Conservation (phyloP, 2,888 invertebrate species). For the Cerastis rubricosa region DNA sequence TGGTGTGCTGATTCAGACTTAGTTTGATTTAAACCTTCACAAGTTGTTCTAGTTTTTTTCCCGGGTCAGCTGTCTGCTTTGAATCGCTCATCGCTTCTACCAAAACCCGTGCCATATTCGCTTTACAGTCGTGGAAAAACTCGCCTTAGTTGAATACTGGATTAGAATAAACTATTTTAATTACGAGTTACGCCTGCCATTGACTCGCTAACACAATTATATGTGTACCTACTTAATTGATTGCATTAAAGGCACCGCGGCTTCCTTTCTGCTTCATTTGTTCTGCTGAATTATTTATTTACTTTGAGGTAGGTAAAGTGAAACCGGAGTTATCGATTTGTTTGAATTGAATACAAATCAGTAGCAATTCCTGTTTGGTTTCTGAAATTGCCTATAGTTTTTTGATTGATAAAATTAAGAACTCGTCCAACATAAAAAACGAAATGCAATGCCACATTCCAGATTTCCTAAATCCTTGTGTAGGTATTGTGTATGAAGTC, state of each 20-base stretch:
- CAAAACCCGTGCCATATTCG: constrained; percentile 67
- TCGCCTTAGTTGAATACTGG: constrained; percentile 77
- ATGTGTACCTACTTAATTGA: constrained; percentile 78
- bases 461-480: neutral
- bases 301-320: constrained; percentile 42
- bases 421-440: neutral
- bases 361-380: neutral
- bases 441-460: neutral
- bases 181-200: constrained; percentile 79
- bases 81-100: constrained; percentile 65
- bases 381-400: neutral
- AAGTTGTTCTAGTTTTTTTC: neutral
- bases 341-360: constrained; percentile 32
- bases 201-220: constrained; percentile 78
- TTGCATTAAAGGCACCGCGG: constrained; percentile 61
- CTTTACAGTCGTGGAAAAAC: constrained; percentile 81
- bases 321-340: constrained; percentile 38
- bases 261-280: constrained; percentile 74
- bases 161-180: constrained; percentile 84
- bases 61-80: neutral
- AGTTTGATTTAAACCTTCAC: neutral
- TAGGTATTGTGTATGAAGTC: neutral
- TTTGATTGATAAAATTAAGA: neutral
- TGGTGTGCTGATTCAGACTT: neutral
- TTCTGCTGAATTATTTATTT: constrained; percentile 71